Evolutionary conservation across 2,797 vertebrate species (phyloP).

Genomic region (Tenualosa thibaudeaui): DNA sequence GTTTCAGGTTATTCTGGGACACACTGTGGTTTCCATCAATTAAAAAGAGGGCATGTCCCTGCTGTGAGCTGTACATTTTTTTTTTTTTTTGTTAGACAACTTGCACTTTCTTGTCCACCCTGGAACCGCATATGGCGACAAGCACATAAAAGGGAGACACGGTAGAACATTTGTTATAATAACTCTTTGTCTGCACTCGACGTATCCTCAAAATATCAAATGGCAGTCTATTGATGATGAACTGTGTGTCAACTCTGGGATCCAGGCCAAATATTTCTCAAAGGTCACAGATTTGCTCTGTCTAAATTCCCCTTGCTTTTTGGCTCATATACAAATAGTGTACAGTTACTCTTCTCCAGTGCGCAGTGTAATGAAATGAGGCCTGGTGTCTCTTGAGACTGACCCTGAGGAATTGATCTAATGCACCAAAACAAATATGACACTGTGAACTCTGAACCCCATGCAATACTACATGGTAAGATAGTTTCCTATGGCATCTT

Average conservation of each 20-base stretch:
- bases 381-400: slow-evolving; percentile 42
- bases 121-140: slow-evolving; percentile 44
- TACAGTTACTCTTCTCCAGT: slow-evolving; percentile 49
- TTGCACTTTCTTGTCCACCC: slow-evolving; percentile 29
- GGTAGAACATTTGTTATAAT: slow-evolving; percentile 44
- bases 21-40: slow-evolving; percentile 21
- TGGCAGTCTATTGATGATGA: slow-evolving; percentile 54
- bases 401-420: slow-evolving; percentile 47
- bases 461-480: slow-evolving; percentile 27
- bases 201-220: slow-evolving; percentile 59
- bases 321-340: slow-evolving; percentile 62
- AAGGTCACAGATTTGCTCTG: slow-evolving; percentile 69
- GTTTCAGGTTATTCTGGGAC: slow-evolving; percentile 22
- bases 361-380: slow-evolving; percentile 51
- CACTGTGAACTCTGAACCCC: slow-evolving; percentile 36
- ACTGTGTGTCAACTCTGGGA: slow-evolving; percentile 53
- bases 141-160: slow-evolving; percentile 45
- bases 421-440: slow-evolving; percentile 51
- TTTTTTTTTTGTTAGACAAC: neutral
- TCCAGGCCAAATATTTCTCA: slow-evolving; percentile 59
- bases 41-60: slow-evolving; percentile 16
- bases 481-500: slow-evolving; percentile 22
- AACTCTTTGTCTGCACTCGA: slow-evolving; percentile 46
- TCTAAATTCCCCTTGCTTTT: slow-evolving; percentile 58
- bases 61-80: slow-evolving; percentile 2